These are phyloP conservation scores for Scolopax rusticola DNA, from an alignment of 2,797 vertebrate species.

Conservation along the genomic window DNA sequence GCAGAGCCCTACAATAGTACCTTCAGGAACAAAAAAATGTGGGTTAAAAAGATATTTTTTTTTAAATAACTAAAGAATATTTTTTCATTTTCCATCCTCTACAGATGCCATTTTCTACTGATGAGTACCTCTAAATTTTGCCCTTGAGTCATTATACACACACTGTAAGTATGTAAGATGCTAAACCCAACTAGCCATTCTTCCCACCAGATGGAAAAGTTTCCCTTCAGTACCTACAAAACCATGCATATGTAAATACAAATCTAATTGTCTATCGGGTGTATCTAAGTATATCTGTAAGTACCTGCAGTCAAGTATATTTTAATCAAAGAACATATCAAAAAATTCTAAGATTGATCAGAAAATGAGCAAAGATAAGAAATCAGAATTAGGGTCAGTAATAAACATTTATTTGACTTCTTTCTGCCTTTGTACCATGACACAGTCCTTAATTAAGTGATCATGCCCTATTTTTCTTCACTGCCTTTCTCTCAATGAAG, in stretches of 20 bases:
- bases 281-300: not conserved
- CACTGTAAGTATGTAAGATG: not conserved
- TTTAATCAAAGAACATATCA: not conserved
- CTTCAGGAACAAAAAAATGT: constrained; percentile 20
- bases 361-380: not conserved
- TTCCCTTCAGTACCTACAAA: constrained; percentile 18
- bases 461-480: not conserved
- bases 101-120: constrained; percentile 30
- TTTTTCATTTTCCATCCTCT: constrained; percentile 36
- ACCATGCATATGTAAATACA: not conserved
- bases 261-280: not conserved
- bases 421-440: not conserved
- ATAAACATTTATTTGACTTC: not conserved
- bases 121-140: constrained; percentile 45
- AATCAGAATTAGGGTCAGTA: not conserved
- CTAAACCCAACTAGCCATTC: not conserved
- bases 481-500: not conserved
- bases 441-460: not conserved
- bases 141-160: not conserved
- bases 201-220: constrained; percentile 2
- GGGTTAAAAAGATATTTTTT: not conserved
- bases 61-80: constrained; percentile 2
- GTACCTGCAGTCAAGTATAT: not conserved
- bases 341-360: not conserved
- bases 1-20: not conserved